Percentiles rank a stretch among this genome's conserved stretches.
Evolutionary conservation across 2,113 vertebrate genomes (phyloP).

Genomic region (Notechis scutatus): DNA sequence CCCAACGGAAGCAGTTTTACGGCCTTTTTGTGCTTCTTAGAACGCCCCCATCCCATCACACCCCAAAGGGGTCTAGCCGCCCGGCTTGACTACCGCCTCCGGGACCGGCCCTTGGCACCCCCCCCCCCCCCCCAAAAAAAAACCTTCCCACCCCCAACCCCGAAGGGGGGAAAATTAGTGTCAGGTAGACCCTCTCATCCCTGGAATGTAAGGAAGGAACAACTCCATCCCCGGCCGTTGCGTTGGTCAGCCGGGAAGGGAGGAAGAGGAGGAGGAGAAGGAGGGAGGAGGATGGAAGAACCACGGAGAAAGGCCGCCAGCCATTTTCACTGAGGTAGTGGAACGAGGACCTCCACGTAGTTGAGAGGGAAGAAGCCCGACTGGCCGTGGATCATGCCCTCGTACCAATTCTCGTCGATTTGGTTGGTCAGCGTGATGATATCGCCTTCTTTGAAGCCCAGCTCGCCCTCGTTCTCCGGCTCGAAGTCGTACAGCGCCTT

Average conservation of each 20-base stretch:
- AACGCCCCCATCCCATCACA: rapidly evolving
- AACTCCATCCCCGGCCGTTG: too few relatives aligned
- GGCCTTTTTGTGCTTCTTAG: neutral
- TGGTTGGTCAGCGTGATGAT: conserved; percentile 97
- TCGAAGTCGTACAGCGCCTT: conserved; percentile 96
- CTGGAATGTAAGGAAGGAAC: conserved; percentile 32
- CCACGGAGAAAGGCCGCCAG: neutral
- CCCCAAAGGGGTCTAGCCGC: neutral
- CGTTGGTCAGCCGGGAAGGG: neutral
- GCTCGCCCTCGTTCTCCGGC: conserved; percentile 93
- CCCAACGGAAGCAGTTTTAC: neutral
- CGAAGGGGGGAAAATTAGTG: neutral
- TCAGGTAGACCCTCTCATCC: neutral
- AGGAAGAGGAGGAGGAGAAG: neutral
- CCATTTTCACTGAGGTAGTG: conserved; percentile 83
- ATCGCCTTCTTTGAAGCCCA: conserved; percentile 95
- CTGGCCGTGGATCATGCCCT: conserved; percentile 91
- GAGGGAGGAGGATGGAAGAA: neutral
- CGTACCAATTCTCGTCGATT: conserved; percentile 99
- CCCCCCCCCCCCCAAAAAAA: neutral
- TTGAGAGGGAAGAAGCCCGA: conserved; percentile 98
- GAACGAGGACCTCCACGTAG: conserved; percentile 93
- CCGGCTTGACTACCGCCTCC: conserved; percentile 44
- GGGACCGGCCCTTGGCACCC: neutral
- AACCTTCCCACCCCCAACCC: neutral